These are phyloP conservation scores for Rambutsinella grinnellia DNA, from an alignment of 2,888 invertebrate genomes.

Conservation along the genomic window DNA sequence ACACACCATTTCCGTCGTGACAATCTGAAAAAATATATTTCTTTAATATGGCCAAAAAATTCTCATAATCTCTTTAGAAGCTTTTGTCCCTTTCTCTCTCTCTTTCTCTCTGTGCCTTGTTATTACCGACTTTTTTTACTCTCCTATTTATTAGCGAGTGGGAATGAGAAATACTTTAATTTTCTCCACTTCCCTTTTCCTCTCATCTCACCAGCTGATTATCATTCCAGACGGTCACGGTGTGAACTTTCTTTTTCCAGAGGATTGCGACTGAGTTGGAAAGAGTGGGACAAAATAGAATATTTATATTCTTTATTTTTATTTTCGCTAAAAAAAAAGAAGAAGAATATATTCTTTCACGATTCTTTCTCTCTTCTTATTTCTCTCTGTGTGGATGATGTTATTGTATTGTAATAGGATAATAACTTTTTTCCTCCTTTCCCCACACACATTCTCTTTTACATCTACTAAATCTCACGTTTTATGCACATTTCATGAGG, in stretches of 20 bases:
- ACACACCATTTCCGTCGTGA: neutral
- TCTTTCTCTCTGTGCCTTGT: neutral
- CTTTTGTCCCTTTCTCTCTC: no score
- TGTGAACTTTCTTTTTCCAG: no score
- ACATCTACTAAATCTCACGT: slow-evolving; percentile 45
- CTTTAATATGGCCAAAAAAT: no score
- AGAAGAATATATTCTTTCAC: neutral
- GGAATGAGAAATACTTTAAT: no score
- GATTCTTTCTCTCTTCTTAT: neutral
- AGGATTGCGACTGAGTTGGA: no score
- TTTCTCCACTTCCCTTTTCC: neutral
- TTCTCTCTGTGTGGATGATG: no score
- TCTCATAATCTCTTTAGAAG: no score
- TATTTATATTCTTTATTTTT: neutral
- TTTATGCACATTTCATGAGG: slow-evolving; percentile 54
- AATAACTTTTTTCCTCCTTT: slow-evolving; percentile 27
- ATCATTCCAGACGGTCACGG: no score
- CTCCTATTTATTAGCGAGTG: no score
- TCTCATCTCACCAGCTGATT: neutral
- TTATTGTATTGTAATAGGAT: no score
- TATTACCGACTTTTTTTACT: neutral
- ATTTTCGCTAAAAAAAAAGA: neutral
- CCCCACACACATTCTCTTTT: slow-evolving; percentile 30
- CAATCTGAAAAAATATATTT: no score
- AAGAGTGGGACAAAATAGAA: neutral